phyloP scores from a whole-genome alignment of 2,888 invertebrate genomes.

The Polymixis flavicincta region DNA sequence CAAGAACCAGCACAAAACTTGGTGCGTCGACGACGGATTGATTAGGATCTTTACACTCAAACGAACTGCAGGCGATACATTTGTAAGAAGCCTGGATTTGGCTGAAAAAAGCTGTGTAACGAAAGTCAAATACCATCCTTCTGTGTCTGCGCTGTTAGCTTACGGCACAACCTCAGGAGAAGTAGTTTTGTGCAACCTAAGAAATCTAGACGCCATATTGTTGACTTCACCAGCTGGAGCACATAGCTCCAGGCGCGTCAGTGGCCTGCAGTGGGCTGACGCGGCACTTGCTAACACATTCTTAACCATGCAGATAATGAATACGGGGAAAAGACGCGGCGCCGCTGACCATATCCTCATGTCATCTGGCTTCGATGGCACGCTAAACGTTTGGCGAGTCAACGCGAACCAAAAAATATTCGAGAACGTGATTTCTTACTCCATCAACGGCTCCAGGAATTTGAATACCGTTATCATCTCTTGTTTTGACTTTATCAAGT shows the following conservation, averaged over 20 bases:
- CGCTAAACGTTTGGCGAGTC: slow-evolving; percentile 83
- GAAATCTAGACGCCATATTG: slow-evolving; percentile 72
- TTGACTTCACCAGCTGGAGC: slow-evolving; percentile 78
- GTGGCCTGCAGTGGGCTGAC: slow-evolving; percentile 81
- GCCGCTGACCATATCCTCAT: slow-evolving; percentile 81
- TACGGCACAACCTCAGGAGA: slow-evolving; percentile 84
- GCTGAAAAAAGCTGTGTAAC: slow-evolving; percentile 83
- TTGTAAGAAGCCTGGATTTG: slow-evolving; percentile 78
- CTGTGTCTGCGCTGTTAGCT: slow-evolving; percentile 78
- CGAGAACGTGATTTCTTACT: slow-evolving; percentile 77
- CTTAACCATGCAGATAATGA: slow-evolving; percentile 78
- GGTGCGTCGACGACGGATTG: slow-evolving; percentile 83
- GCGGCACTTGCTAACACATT: slow-evolving; percentile 75
- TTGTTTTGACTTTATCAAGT: slow-evolving; percentile 84
- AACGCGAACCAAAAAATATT: slow-evolving; percentile 78
- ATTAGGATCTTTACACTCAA: slow-evolving; percentile 81
- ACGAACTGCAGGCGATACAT: slow-evolving; percentile 87
- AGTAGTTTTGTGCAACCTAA: slow-evolving; percentile 80
- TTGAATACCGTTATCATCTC: slow-evolving; percentile 68
- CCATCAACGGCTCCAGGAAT: slow-evolving; percentile 77
- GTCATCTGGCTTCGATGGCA: slow-evolving; percentile 77
- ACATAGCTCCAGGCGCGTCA: slow-evolving; percentile 80
- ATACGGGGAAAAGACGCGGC: slow-evolving; percentile 79
- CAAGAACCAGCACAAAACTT: slow-evolving; percentile 79
- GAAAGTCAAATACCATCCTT: slow-evolving; percentile 80